Base-by-base conservation (phyloP, 2,797 vertebrate genomes). In the Mus minutoides region DNA sequence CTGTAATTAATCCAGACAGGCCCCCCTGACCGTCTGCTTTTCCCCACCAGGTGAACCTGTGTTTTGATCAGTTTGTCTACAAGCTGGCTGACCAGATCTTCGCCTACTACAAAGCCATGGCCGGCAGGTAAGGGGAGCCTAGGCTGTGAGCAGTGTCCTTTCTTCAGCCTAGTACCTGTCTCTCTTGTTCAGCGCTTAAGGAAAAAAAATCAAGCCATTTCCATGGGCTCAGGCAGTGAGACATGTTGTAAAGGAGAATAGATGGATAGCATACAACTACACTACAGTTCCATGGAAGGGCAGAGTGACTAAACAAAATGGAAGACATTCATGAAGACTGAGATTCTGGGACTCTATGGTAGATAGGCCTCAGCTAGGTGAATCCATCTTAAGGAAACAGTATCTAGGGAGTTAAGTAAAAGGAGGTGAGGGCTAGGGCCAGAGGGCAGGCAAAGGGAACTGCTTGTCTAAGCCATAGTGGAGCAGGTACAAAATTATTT, bases 71-170 rank as follows among this genome's bases (percentile, higher is more conserved):
- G 98, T 99, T 99, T 98, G 99, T 99, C 94, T 99, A 99, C 99
- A 99, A 99, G 98, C 98, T 99, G 98, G 99, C 99, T 1, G 99
- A 99, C 98, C 99, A 99, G 98, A 99, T 99, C 98, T 99, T 99
- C 97, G 99, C 99, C 93, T 99, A 99, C 98, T 99, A 99, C 98
- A 99, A 99, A 99, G 99, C 99, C 64, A 99, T 99, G 99, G 99
- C 99, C 14, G 99, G 99, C 98, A 99, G 99, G 99, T 99, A 99
- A 99, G 84, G 98, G 97, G 71, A 97, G 17, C 49, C 54, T 29
- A 73, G 60, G 86, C 75, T 26, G 3, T 31, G 69, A 46, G 14
- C 26, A 12, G 5, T 9, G 4, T 37, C 31, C 22, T 24, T 75
- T 69, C 79, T n/a, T 76, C 46, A 82, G 17, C 24, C 29, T 21